Percentiles rank a stretch among this genome's conserved stretches.
These are phyloP conservation scores for Synanceia verrucosa DNA, from an alignment of 2,797 vertebrate species.

Conservation along the genomic window DNA sequence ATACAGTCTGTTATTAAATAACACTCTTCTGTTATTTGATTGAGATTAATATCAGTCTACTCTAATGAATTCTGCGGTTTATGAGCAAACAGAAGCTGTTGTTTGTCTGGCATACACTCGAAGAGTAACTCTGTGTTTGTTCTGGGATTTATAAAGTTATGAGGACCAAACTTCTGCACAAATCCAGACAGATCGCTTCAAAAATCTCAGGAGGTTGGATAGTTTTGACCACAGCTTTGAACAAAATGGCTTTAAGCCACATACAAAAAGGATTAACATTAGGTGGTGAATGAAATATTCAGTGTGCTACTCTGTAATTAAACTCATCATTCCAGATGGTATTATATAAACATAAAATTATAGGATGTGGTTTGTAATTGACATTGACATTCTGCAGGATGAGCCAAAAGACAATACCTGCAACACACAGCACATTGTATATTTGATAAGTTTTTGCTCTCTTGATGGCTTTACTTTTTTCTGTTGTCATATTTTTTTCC, in stretches of 20 bases:
- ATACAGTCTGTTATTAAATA: slow-evolving; percentile 29
- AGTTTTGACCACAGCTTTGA: not conserved
- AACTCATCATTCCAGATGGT: not conserved
- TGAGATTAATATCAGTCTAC: slow-evolving; percentile 34
- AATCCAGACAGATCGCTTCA: not conserved
- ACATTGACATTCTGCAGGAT: not conserved
- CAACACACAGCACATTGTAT: not conserved
- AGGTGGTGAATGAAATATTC: not conserved
- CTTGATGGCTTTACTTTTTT: not conserved
- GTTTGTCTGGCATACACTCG: slow-evolving; percentile 8
- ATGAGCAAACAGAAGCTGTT: slow-evolving; percentile 38
- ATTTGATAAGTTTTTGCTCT: not conserved
- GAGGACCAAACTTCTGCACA: slow-evolving; percentile 3
- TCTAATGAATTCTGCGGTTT: slow-evolving; percentile 24
- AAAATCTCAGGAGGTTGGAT: not conserved
- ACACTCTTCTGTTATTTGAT: slow-evolving; percentile 37
- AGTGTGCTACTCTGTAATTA: not conserved
- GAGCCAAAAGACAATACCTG: not conserved
- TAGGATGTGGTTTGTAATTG: not conserved
- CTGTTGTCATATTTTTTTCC: not conserved
- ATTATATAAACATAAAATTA: not conserved
- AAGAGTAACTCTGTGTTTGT: slow-evolving; percentile 15
- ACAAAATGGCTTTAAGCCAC: not conserved
- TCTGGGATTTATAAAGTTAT: slow-evolving; percentile 15
- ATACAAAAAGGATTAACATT: not conserved